phyloP scores from a whole-genome alignment of 92 coral and sea anemone genomes.

The Umimayanthus kanabou region DNA sequence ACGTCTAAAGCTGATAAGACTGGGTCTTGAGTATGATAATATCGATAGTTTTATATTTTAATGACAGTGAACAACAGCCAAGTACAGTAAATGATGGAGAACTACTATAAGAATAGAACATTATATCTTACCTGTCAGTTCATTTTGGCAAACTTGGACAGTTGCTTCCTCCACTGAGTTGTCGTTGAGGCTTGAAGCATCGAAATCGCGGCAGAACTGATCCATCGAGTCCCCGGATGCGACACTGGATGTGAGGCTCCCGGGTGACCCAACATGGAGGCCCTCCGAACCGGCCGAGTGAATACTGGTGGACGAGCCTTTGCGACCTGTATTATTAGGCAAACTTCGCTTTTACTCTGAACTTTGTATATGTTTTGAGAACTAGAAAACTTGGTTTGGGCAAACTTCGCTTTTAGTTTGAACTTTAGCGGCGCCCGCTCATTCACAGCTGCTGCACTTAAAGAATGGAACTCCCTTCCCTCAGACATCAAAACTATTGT shows the following conservation, averaged over 20 bases:
- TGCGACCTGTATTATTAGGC: conserved; percentile 1
- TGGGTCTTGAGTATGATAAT: too few species aligned
- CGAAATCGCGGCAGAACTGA: conserved; percentile 86
- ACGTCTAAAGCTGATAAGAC: too few species aligned
- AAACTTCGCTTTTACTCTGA: not conserved
- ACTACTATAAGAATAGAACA: not conserved
- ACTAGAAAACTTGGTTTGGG: too few species aligned
- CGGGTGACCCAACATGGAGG: conserved; percentile 43
- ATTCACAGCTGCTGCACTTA: too few species aligned
- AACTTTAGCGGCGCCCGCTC: too few species aligned
- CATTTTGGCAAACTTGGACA: conserved; percentile 55
- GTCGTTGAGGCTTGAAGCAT: conserved; percentile 61
- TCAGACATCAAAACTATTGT: too few species aligned
- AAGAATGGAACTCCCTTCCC: too few species aligned
- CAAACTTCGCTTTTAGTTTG: too few species aligned
- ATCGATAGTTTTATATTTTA: too few species aligned
- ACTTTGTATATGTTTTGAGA: too few species aligned
- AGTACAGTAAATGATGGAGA: not conserved
- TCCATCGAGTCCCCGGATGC: conserved; percentile 88
- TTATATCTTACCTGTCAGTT: conserved; percentile 32
- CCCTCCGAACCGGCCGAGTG: conserved; percentile 34
- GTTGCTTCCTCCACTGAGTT: conserved; percentile 40
- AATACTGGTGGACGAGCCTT: conserved; percentile 19
- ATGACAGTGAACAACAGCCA: not conserved
- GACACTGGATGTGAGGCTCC: conserved; percentile 54